A percentile compares a stretch with the other conserved stretches of the same genome.
phyloP scores from a whole-genome alignment of 2,888 invertebrate genomes.

The Oithona nana region DNA sequence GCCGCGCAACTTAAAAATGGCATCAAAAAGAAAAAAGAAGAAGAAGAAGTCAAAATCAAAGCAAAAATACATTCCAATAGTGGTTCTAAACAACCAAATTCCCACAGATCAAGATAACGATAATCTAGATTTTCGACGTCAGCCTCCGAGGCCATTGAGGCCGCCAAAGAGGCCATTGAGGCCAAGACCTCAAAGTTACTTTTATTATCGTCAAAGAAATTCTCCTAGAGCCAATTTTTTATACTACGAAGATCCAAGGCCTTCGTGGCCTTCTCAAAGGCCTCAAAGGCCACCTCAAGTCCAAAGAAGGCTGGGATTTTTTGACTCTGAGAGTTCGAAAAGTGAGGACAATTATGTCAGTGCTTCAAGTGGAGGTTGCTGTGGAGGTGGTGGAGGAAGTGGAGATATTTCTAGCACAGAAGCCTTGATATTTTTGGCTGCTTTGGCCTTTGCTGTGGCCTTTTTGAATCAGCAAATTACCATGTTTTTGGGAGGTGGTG shows the following conservation, averaged over 20 bases:
- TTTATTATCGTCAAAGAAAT: too few species aligned
- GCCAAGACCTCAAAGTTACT: too few species aligned
- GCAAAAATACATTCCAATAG: neutral
- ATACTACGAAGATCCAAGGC: too few species aligned
- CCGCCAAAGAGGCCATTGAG: neutral
- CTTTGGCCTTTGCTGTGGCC: neutral
- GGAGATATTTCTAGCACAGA: neutral
- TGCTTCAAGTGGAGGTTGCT: neutral
- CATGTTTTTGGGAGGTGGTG: neutral
- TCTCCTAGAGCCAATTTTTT: too few species aligned
- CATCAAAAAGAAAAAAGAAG: too few species aligned
- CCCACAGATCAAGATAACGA: neutral
- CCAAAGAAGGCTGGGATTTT: neutral
- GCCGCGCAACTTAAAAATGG: neutral
- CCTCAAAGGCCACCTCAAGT: neutral
- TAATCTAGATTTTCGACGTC: too few species aligned
- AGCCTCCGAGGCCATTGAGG: too few species aligned
- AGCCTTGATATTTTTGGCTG: neutral
- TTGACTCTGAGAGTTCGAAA: too few species aligned
- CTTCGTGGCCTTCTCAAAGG: neutral
- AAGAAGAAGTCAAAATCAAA: neutral
- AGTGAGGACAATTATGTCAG: neutral
- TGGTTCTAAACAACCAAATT: neutral
- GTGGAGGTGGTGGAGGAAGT: neutral
- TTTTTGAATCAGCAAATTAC: neutral